Base-by-base conservation (phyloP, 2,888 invertebrate genomes). In the Trachelus iudaicus region DNA sequence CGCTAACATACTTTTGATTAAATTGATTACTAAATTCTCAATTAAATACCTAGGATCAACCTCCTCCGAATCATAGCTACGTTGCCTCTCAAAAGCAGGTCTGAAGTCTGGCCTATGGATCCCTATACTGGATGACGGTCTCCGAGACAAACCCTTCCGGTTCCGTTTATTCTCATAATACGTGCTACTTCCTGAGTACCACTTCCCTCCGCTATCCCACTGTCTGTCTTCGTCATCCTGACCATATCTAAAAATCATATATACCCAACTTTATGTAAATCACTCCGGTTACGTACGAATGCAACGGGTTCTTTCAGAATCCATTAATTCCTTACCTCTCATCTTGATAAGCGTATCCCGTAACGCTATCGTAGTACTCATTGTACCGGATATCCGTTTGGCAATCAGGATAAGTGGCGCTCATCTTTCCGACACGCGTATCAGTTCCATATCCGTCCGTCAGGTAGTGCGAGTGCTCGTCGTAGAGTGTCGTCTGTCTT, bases 401-500 rank as follows among this genome's bases (percentile, higher is more conserved):
- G 82, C 87, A 88, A 85, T 90, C 90, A 34, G 90, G 89, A 85
- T 90, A 90, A 80, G 89, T 88, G 75, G 90, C 88, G 80, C 89
- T 90, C 88, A 90, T 89, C 85, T 89, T 90, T 34, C 85, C 85
- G 76, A 85, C 80, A 80, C 87, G 86, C 40, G 86, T 83, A 79
- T 90, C 88, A 79, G 84, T 89, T 76, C 82, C 79, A 77, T 91
- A 93, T 80, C 88, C 91, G 79, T 92, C 90, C 80, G 92, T 91
- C 33, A 89, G 93, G 85, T 93, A 95, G 86, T 93, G 93, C 83
- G 93, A 93, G 85, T 95, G 93, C 87, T 96, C 96, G 89, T 96
- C 96, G 87, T 96, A 96, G 85, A 96, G 92, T 73, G 96, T 96
- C 81, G 94, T 95, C 92, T 97, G 97, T 87, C 96, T 93, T 91